Evolutionary conservation across 2,888 invertebrate species (phyloP).

Genomic region (Cephus pygmeus): DNA sequence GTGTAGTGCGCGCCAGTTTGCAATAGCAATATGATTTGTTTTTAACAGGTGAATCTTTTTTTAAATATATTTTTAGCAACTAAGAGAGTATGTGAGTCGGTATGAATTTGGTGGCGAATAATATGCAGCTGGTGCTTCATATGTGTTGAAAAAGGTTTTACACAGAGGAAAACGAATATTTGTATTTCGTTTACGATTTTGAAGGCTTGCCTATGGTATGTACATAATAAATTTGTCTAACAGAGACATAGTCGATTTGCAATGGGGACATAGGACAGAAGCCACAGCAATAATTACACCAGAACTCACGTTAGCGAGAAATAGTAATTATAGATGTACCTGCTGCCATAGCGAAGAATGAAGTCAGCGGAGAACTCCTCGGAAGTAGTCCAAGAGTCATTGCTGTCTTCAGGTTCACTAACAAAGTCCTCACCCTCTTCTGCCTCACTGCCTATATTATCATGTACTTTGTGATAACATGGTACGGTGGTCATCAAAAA

Average conservation of each 20-base stretch:
- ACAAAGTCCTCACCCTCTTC: constrained; percentile 77
- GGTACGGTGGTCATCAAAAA: background rate
- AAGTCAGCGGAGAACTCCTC: constrained; percentile 85
- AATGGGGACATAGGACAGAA: constrained; percentile 10
- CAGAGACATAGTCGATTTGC: background rate
- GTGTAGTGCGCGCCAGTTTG: background rate
- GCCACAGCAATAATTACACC: constrained; percentile 20
- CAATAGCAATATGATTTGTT: background rate
- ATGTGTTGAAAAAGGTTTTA: background rate
- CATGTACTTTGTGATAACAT: constrained; percentile 7
- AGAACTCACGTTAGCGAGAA: constrained; percentile 22
- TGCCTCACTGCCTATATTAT: constrained; percentile 73
- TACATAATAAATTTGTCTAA: background rate
- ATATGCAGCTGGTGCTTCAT: background rate
- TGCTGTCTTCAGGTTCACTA: constrained; percentile 83
- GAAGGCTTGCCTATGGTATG: background rate
- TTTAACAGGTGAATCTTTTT: background rate
- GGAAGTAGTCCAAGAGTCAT: constrained; percentile 82
- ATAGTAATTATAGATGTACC: constrained; percentile 59
- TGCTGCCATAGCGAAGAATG: constrained; percentile 80
- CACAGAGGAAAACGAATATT: background rate
- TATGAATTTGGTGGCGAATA: too few species aligned
- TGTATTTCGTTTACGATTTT: background rate
- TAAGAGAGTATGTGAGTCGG: background rate
- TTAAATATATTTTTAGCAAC: background rate